These are phyloP conservation scores for Pithys albifrons DNA, from an alignment of 2,113 vertebrate genomes.

Conservation along the genomic window DNA sequence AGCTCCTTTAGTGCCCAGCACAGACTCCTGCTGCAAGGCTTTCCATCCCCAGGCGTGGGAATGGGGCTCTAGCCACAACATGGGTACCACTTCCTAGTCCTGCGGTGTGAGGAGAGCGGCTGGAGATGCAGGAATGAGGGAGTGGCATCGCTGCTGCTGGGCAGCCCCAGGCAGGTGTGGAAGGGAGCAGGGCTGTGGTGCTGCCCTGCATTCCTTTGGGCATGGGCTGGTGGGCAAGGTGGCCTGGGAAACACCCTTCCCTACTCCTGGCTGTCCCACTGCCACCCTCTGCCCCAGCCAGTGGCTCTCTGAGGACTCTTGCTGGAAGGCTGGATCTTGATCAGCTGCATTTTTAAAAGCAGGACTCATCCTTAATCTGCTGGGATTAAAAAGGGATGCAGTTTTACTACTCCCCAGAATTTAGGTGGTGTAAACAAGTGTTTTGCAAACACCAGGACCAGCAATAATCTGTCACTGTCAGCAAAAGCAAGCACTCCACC, in stretches of 20 bases:
- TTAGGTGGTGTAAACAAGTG: background rate
- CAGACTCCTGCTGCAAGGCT: accelerated
- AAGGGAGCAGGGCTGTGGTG: background rate
- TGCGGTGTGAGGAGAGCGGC: background rate
- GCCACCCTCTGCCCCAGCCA: background rate
- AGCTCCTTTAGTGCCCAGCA: background rate
- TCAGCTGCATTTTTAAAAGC: background rate
- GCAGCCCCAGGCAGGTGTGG: background rate
- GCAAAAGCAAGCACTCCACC: background rate
- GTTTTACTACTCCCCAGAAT: background rate
- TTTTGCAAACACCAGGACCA: background rate
- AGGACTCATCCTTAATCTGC: background rate
- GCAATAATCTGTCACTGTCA: background rate
- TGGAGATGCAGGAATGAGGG: background rate
- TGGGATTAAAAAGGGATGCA: background rate
- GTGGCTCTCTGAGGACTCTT: background rate
- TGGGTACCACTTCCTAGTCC: background rate
- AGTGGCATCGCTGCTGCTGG: background rate
- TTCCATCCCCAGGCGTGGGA: accelerated
- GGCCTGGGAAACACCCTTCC: background rate
- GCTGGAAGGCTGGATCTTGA: background rate
- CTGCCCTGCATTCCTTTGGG: background rate
- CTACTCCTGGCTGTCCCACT: background rate
- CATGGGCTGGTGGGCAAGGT: background rate
- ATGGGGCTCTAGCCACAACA: background rate